phyloP scores from a whole-genome alignment of 2,113 vertebrate species.

The Galemys pyrenaicus region DNA sequence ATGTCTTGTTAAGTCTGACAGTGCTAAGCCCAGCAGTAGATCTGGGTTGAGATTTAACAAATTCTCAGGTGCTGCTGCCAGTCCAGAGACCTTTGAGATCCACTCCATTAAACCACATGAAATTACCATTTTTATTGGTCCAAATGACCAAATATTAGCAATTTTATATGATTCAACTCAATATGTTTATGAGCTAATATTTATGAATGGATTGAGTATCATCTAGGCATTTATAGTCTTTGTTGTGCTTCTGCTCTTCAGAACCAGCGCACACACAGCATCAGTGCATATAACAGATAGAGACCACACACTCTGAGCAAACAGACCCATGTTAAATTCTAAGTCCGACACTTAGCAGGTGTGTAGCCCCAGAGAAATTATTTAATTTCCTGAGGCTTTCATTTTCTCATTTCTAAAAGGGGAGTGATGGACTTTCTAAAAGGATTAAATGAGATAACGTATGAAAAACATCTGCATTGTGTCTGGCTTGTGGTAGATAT shows the following conservation, averaged over 20 bases:
- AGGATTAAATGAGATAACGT: neutral
- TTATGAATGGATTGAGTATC: neutral
- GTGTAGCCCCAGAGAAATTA: neutral
- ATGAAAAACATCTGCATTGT: neutral
- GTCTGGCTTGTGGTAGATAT: neutral
- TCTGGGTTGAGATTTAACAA: neutral
- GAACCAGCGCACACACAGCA: neutral
- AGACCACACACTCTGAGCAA: neutral
- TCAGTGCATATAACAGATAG: neutral
- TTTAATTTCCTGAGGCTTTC: neutral
- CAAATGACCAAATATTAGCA: neutral
- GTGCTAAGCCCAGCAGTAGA: neutral
- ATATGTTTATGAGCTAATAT: neutral
- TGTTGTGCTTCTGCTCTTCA: neutral
- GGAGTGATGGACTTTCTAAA: neutral
- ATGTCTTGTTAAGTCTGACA: neutral
- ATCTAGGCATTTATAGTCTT: neutral
- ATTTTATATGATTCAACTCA: neutral
- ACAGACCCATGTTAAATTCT: neutral
- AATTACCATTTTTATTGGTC: neutral
- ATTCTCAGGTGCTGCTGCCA: neutral
- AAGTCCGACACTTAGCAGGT: neutral
- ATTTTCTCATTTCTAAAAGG: conserved; percentile 2
- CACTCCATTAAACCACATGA: neutral
- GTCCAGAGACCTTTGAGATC: neutral